Base-by-base conservation (phyloP, 2,888 invertebrate species). In the Cepaea hortensis region DNA sequence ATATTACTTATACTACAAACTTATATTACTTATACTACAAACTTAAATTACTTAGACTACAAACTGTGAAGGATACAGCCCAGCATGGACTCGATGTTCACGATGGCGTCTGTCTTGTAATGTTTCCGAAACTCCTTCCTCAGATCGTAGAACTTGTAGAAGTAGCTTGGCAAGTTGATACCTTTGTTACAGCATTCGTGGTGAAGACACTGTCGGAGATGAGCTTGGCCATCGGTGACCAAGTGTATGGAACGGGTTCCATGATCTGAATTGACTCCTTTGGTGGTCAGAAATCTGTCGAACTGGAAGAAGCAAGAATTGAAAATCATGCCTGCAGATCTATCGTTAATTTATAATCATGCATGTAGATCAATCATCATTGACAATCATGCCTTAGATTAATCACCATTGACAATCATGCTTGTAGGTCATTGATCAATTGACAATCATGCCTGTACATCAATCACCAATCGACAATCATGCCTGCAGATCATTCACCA, bases 141-240 rank as follows among this genome's bases (percentile, higher is more conserved):
- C 85, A 99, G 95, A 95, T 99, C 99, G 95, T 97, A 97, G 96
- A 98, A 99, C 89, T 96, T 95, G 94, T 96, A 96, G 95, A 98
- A 98, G 95, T 98, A 98, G 88, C 96, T 95, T 20, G 98, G 98
- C 92, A 99, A 96, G 87, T 96, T 96, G 91, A 98, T 96, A 92
- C 97, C 97, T 95, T 98, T 98, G 95, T 97, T 96, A 88, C 92
- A 91, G 23, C 93, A 92, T 88, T 95, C 95, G 20, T 94, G 94
- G 94, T 98, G 98, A 61, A 99, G 96, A 93, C 97, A 97, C 95
- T 99, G 98, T 93, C 99, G 96, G 93, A 96, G 94, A 84, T 96
- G 96, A 72, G 96, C 95, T 91, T 96, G 96, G 9, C 96, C 96
- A 92, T 96, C 96, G 62, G 95, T 95, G 87, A 95, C 94, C 87